Percentiles rank a stretch among this genome's conserved stretches.
Conservation (phyloP, 2,888 invertebrate species). For the Nemoura dubitans region DNA sequence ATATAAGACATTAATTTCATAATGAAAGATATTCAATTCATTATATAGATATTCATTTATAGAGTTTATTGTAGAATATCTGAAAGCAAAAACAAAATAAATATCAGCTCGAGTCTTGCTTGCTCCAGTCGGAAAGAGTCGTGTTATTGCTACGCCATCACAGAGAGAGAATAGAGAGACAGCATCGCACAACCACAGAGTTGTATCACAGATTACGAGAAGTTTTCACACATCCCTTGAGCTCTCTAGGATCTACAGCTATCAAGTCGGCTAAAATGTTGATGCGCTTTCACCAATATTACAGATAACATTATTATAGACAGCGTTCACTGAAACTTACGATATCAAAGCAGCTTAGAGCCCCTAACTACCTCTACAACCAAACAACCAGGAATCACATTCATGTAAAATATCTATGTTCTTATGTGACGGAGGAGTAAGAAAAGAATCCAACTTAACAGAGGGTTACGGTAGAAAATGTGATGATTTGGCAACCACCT, state of each 20-base stretch:
- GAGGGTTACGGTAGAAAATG: too few relatives aligned
- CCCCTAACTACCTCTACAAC: neutral
- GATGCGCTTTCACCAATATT: neutral
- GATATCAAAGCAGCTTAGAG: neutral
- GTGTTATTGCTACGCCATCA: neutral
- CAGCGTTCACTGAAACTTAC: neutral
- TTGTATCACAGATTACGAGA: neutral
- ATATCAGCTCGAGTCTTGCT: neutral
- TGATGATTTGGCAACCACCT: too few relatives aligned
- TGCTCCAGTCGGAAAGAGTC: neutral
- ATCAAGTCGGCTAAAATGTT: neutral
- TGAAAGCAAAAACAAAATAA: too few relatives aligned
- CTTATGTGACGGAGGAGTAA: too few relatives aligned
- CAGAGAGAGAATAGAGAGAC: conserved; percentile 7
- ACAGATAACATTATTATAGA: neutral
- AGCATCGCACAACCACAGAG: neutral
- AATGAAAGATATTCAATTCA: too few relatives aligned
- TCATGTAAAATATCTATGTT: neutral
- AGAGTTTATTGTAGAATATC: too few relatives aligned
- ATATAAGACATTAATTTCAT: too few relatives aligned
- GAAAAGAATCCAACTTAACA: too few relatives aligned
- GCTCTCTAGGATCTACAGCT: neutral
- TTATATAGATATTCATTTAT: too few relatives aligned
- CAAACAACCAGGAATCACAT: neutral
- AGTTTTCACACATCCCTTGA: neutral